These are phyloP conservation scores for Drosophila tsacasi DNA, from an alignment of 1,140 invertebrate genomes.

Conservation along the genomic window DNA sequence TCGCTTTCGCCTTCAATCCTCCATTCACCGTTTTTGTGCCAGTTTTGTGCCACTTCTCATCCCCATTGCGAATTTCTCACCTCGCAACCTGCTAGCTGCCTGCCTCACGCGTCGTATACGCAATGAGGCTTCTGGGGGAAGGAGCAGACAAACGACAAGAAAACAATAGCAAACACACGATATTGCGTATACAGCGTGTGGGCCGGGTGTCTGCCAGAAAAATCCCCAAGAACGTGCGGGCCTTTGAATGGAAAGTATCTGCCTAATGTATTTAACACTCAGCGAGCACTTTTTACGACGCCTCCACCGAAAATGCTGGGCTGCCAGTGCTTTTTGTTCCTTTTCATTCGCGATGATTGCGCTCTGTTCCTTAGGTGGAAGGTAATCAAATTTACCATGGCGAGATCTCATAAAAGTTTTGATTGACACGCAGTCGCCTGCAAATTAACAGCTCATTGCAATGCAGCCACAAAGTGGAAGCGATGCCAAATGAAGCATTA, in stretches of 20 bases:
- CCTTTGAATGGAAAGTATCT: slow-evolving; percentile 27
- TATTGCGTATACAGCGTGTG: slow-evolving; percentile 62
- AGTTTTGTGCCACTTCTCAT: slow-evolving; percentile 49
- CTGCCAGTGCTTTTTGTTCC: slow-evolving; percentile 8
- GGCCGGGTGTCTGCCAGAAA: slow-evolving; percentile 13
- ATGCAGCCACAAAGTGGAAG: slow-evolving; percentile 56
- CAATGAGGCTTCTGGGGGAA: slow-evolving; percentile 30
- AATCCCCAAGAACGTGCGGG: slow-evolving; percentile 7
- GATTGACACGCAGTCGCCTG: slow-evolving; percentile 65
- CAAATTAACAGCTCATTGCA: slow-evolving; percentile 75
- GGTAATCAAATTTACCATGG: slow-evolving; percentile 37
- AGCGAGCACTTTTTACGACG: slow-evolving; percentile 51
- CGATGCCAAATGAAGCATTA: slow-evolving; percentile 67
- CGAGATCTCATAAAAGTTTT: slow-evolving; percentile 65
- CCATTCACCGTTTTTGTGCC: slow-evolving; percentile 7
- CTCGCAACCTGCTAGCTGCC: slow-evolving; percentile 28
- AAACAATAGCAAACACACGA: slow-evolving; percentile 49
- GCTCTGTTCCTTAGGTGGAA: slow-evolving; percentile 26
- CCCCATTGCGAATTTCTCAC: slow-evolving; percentile 58
- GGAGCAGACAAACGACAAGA: slow-evolving; percentile 27
- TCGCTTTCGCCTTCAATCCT: slow-evolving; percentile 36
- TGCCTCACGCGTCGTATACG: slow-evolving; percentile 64
- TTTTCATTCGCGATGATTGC: slow-evolving; percentile 26
- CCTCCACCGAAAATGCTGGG: slow-evolving; percentile 14
- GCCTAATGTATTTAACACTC: slow-evolving; percentile 57